phyloP scores from a whole-genome alignment of 2,113 vertebrate genomes.

The Leuciscus idus region DNA sequence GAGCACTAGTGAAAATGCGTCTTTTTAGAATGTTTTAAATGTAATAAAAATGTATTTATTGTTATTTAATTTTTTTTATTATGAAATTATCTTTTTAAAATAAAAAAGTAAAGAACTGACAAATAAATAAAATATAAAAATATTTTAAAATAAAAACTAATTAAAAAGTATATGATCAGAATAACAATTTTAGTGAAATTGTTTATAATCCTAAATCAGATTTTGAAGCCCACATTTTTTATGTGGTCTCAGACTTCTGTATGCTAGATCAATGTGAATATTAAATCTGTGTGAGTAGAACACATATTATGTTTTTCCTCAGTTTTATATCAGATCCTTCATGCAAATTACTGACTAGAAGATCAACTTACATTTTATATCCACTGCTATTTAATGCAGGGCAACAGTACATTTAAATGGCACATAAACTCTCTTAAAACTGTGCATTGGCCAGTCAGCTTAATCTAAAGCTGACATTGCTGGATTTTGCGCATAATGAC shows the following conservation, averaged over 20 bases:
- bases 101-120: neutral
- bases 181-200: neutral
- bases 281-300: neutral
- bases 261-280: neutral
- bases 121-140: neutral
- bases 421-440: neutral
- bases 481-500: neutral
- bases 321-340: neutral
- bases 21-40: neutral
- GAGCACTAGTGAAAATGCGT: neutral
- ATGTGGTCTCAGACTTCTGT: neutral
- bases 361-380: constrained; percentile 10
- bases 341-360: neutral
- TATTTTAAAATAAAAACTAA: neutral
- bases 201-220: neutral
- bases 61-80: neutral
- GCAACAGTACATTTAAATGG: neutral
- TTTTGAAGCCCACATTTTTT: neutral
- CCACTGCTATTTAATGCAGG: neutral
- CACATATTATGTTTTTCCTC: neutral
- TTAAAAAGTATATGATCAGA: neutral
- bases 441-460: neutral
- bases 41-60: neutral
- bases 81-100: neutral
- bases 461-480: neutral